These are phyloP conservation scores for Copidosoma aretas DNA, from an alignment of 2,888 invertebrate genomes.

Conservation along the genomic window DNA sequence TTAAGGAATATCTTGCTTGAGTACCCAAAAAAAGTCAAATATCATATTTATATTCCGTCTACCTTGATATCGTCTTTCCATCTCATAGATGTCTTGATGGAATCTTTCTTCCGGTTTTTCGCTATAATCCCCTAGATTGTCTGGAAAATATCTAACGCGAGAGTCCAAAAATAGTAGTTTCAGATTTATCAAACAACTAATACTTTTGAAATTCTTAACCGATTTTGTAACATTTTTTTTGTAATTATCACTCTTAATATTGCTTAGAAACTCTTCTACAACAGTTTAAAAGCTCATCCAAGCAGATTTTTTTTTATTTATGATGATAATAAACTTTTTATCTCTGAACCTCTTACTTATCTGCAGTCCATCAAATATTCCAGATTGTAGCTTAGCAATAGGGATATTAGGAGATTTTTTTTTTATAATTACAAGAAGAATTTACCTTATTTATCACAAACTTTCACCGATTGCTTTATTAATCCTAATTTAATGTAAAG, in stretches of 20 bases:
- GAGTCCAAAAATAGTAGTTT: constrained; percentile 44
- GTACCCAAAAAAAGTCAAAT: no score
- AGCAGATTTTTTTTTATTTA: constrained; percentile 37
- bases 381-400: background rate
- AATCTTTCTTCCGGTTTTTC: no score
- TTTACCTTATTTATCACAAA: constrained; percentile 3
- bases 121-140: constrained; percentile 37
- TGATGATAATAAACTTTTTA: background rate
- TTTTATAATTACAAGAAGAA: background rate
- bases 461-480: constrained; percentile 28
- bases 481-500: constrained; percentile 29
- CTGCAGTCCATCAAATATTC: background rate
- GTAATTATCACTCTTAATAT: constrained; percentile 40
- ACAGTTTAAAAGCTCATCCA: constrained; percentile 37
- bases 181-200: constrained; percentile 48
- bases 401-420: background rate
- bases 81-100: no score
- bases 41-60: no score
- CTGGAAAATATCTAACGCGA: constrained; percentile 51
- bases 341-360: background rate
- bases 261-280: constrained; percentile 40
- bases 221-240: constrained; percentile 42
- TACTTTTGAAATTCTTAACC: constrained; percentile 38
- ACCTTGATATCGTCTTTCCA: no score
- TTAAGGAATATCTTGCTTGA: no score